A percentile compares a stretch with the other conserved stretches of the same genome.
Conservation (phyloP, 2,797 vertebrate species). For the Agapornis canus region DNA sequence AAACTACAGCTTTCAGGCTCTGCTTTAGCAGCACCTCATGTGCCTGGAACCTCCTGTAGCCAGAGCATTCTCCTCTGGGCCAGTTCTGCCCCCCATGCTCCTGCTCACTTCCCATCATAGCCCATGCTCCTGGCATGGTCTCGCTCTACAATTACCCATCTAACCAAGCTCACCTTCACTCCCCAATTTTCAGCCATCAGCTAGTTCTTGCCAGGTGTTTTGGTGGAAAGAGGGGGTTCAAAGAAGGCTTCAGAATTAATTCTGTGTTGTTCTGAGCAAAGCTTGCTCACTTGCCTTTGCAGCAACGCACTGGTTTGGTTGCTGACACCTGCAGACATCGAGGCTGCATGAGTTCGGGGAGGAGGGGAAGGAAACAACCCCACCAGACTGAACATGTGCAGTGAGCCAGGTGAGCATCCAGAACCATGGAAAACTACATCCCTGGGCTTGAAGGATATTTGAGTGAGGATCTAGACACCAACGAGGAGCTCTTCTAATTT, state of each 20-base stretch:
- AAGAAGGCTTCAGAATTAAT: not conserved
- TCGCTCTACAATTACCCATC: not conserved
- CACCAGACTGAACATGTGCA: not conserved
- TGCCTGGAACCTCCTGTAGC: not conserved
- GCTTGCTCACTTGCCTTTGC: not conserved
- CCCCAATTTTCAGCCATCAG: not conserved
- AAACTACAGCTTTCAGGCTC: not conserved
- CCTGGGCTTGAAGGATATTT: not conserved
- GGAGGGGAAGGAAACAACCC: not conserved
- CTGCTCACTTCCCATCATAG: not conserved
- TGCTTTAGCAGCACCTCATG: rapidly evolving
- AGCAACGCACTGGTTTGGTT: rapidly evolving
- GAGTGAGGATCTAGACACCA: not conserved
- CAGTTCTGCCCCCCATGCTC: rapidly evolving
- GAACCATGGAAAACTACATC: not conserved
- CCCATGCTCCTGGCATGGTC: not conserved
- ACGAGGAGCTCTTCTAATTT: not conserved
- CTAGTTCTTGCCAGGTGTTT: not conserved
- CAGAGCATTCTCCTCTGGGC: not conserved
- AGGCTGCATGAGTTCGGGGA: not conserved
- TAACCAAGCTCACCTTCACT: not conserved
- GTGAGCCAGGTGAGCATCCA: not conserved
- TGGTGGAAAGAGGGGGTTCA: not conserved
- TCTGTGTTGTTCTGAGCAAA: not conserved
- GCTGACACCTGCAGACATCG: not conserved